phyloP scores from a whole-genome alignment of 2,888 invertebrate species.

The Trichopria drosophilae region DNA sequence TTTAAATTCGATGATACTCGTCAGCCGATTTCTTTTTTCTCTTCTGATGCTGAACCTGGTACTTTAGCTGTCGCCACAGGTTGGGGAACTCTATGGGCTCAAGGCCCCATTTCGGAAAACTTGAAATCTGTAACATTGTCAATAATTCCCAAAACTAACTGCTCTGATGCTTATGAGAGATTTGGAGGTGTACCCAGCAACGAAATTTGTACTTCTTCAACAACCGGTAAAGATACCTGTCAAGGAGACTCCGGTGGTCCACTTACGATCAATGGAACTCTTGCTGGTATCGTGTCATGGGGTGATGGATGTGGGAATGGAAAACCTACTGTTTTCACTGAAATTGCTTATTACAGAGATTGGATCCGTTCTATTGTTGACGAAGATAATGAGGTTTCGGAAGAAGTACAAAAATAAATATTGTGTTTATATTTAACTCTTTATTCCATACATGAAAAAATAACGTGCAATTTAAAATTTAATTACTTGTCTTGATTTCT shows the following conservation, averaged over 20 bases:
- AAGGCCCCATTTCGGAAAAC: slow-evolving; percentile 41
- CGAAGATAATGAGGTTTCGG: too few relatives aligned
- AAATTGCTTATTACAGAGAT: slow-evolving; percentile 60
- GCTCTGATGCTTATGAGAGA: slow-evolving; percentile 59
- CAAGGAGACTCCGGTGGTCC: slow-evolving; percentile 63
- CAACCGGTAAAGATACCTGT: slow-evolving; percentile 37
- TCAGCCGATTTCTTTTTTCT: slow-evolving; percentile 58
- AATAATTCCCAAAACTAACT: slow-evolving; percentile 60
- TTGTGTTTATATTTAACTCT: too few relatives aligned
- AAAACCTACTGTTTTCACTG: slow-evolving; percentile 56
- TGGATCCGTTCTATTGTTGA: too few relatives aligned
- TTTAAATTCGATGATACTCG: slow-evolving; percentile 59
- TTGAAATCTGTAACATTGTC: slow-evolving; percentile 63
- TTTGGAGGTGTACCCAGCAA: too few relatives aligned
- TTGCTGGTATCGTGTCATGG: slow-evolving; percentile 62
- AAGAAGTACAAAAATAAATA: too few relatives aligned
- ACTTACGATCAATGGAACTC: slow-evolving; percentile 54
- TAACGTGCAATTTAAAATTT: too few relatives aligned
- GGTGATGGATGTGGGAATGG: slow-evolving; percentile 62
- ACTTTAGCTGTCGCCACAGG: slow-evolving; percentile 21
- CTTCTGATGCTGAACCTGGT: slow-evolving; percentile 20
- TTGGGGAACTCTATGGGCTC: slow-evolving; percentile 44
- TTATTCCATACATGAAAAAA: too few relatives aligned
- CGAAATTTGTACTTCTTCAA: slow-evolving; percentile 5
- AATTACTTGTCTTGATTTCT: too few relatives aligned